Base-by-base conservation (phyloP, 64 coral and sea anemone species). In the Montipora efflorescens region DNA sequence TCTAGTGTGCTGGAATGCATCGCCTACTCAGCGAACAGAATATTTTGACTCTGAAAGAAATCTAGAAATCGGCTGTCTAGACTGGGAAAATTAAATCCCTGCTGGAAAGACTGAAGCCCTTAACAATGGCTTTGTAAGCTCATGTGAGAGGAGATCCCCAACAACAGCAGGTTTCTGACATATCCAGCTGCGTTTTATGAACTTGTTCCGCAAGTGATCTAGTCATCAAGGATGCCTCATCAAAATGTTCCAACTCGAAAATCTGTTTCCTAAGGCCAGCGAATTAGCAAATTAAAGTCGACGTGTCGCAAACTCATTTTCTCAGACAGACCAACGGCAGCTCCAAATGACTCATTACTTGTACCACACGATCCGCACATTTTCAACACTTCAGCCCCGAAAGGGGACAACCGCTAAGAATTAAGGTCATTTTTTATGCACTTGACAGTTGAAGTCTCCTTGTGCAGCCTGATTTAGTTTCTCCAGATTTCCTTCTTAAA, bases 301-400 rank as follows among this genome's bases (percentile, higher is more conserved):
- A 64, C 45, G 58, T 46, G 5, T 8, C 36, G 2, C 45, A 72
- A 86, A n/a, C 22, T 71, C 8, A 4, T 47, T 84, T 47, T 47
- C 14, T 9, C 3, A 71, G 66, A 86, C 82, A 50, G 45, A 47
- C 82, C 82, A 86, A 49, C 64, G 19, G 46, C 9, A 1, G n/a
- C 47, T 49, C 14, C 82, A 70, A n/a, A 22, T 71, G 1, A 64
- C 45, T 71, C 62, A 86, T 86, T 70, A 71, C 18, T 6, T 4
- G 19, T 8, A 9, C 66, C 2, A 72, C 45, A 6, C 82, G 50
- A 86, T 71, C 66, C 19, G 45, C 47, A 13, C 1, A 21, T 20
- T 86, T 86, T 86, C 82, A 86, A 86, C 82, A 86, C 82, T 86
- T 86, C 82, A 49, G 16, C 7, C 9, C 64, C 82, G 82, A 86